Evolutionary conservation across 1,140 invertebrate genomes (phyloP).

Genomic region (Aethina tumida): DNA sequence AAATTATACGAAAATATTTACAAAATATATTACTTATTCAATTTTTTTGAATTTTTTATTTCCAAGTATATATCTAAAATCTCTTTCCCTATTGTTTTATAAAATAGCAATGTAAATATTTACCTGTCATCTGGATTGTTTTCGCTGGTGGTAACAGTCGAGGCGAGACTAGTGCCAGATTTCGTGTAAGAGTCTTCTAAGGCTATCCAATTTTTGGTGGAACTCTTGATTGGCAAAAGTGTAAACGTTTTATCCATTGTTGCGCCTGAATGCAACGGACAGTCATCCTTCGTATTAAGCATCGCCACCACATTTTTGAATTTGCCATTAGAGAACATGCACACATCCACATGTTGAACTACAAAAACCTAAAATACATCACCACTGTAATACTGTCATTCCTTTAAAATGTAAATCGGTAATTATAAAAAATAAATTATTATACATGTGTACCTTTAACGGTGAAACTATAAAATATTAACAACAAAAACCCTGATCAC

Average conservation of each 20-base stretch:
- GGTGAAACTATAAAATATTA: too few species aligned
- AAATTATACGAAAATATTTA: too few species aligned
- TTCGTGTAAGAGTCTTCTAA: conserved; percentile 66
- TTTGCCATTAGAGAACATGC: conserved; percentile 97
- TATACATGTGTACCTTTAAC: too few species aligned
- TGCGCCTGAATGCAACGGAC: conserved; percentile 52
- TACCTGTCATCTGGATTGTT: conserved; percentile 51
- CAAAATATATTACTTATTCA: too few species aligned
- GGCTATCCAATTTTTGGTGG: conserved; percentile 75
- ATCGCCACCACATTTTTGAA: conserved; percentile 96
- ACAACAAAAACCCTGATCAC: too few species aligned
- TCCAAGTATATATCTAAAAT: too few species aligned
- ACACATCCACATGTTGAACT: conserved; percentile 95
- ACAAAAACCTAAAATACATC: conserved; percentile 58
- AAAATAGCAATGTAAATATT: too few species aligned
- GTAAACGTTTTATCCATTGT: conserved; percentile 52
- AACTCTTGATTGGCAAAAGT: conserved; percentile 59
- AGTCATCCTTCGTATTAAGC: conserved; percentile 59
- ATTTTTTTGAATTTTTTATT: too few species aligned
- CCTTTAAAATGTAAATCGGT: too few species aligned
- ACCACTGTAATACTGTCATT: too few species aligned
- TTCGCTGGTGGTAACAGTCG: conserved; percentile 51
- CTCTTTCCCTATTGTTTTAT: too few species aligned
- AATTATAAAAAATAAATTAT: too few species aligned
- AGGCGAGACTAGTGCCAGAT: conserved; percentile 55